Evolutionary conservation across 2,113 vertebrate genomes (phyloP).

Genomic region (Alexandromys fortis): DNA sequence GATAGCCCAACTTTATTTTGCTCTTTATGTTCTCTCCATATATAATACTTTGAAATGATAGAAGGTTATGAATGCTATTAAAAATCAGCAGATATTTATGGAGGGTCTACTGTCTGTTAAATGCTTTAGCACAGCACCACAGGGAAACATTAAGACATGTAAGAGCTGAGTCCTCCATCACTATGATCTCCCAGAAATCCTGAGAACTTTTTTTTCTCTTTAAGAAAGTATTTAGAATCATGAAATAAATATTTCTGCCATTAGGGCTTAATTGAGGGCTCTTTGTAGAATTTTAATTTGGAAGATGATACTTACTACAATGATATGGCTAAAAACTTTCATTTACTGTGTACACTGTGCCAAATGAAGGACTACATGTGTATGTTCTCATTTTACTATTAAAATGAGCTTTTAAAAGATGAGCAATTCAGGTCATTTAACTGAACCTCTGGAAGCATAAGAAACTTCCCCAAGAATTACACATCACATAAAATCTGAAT

Average conservation of each 20-base stretch:
- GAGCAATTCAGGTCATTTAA: constrained; percentile 8
- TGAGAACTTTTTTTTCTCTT: not conserved
- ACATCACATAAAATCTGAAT: not conserved
- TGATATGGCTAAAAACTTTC: not conserved
- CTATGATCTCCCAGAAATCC: not conserved
- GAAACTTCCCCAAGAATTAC: not conserved
- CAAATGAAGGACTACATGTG: not conserved
- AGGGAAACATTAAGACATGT: constrained; percentile 13
- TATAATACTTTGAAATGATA: constrained; percentile 28
- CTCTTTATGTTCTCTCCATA: not conserved
- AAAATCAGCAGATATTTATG: constrained; percentile 56
- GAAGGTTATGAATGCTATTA: constrained; percentile 36
- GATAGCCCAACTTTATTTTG: not conserved
- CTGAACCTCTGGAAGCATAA: not conserved
- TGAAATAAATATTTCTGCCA: constrained; percentile 16
- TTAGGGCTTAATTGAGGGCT: not conserved
- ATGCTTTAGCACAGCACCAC: constrained; percentile 6
- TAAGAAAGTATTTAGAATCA: constrained; percentile 19
- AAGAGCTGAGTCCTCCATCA: constrained; percentile 10
- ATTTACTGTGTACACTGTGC: not conserved
- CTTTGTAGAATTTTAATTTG: constrained; percentile 50
- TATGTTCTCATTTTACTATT: constrained; percentile 49
- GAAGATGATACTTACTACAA: not conserved
- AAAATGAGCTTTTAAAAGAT: constrained; percentile 21
- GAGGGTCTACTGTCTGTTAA: constrained; percentile 10